Percentiles rank a stretch among this genome's conserved stretches.
Conservation (phyloP, 2,113 vertebrate species). For the Zeus faber region DNA sequence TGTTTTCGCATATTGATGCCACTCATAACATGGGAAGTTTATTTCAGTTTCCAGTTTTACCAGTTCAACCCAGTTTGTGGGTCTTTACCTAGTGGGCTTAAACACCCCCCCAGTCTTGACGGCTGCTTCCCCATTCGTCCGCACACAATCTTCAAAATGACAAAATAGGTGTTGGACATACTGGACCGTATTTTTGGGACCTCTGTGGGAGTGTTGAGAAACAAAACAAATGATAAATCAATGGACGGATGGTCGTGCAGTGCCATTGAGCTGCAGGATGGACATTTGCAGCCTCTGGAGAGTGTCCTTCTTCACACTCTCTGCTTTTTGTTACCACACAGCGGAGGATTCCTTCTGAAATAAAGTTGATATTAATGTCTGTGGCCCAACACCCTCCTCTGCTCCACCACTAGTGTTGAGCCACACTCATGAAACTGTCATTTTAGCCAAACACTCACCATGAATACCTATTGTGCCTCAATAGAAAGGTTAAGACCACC, state of each 20-base stretch:
- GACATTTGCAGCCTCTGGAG: constrained; percentile 18
- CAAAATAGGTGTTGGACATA: too few species aligned
- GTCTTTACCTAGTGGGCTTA: too few species aligned
- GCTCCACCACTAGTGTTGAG: constrained; percentile 11
- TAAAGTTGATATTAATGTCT: constrained; percentile 15
- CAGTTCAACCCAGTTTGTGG: too few species aligned
- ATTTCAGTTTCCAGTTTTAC: too few species aligned
- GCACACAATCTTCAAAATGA: too few species aligned
- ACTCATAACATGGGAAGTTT: too few species aligned
- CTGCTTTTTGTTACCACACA: constrained; percentile 2
- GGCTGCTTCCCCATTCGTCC: too few species aligned
- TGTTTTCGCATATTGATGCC: too few species aligned
- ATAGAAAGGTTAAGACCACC: not conserved
- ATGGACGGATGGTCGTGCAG: constrained; percentile 4
- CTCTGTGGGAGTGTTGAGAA: constrained; percentile 23
- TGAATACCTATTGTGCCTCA: constrained; percentile 9
- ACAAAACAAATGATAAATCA: constrained; percentile 15
- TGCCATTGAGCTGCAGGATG: constrained; percentile 13
- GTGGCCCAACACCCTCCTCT: constrained; percentile 17
- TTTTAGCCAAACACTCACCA: constrained; percentile 15
- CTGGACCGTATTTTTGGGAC: too few species aligned
- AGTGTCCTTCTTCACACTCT: constrained; percentile 16
- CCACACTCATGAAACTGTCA: constrained; percentile 24
- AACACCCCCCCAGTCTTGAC: too few species aligned
- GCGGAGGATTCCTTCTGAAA: constrained; percentile 7